phyloP scores from a whole-genome alignment of 2,113 vertebrate genomes.

The Alexandromys fortis region DNA sequence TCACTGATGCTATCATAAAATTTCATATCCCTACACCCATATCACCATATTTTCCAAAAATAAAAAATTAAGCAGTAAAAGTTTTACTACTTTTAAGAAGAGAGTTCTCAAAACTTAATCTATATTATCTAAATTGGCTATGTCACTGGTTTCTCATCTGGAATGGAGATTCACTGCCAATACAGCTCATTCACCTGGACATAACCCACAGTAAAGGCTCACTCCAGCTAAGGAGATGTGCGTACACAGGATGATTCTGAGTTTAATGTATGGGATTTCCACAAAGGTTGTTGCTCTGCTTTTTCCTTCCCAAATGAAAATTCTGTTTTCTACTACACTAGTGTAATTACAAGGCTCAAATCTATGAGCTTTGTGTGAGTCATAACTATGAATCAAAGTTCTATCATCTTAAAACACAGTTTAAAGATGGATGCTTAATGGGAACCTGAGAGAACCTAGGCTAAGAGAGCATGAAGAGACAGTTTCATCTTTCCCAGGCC shows the following conservation, averaged over 20 bases:
- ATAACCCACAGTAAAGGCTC: neutral
- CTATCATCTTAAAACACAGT: neutral
- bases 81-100: slow-evolving; percentile 7
- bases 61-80: neutral
- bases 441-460: neutral
- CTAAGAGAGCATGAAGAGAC: neutral
- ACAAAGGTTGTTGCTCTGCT: neutral
- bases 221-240: neutral
- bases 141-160: neutral
- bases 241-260: neutral
- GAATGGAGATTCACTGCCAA: neutral
- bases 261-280: slow-evolving; percentile 6
- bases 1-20: neutral
- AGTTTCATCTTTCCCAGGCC: neutral
- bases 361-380: neutral
- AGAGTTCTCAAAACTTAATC: neutral
- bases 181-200: neutral
- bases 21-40: neutral
- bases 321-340: neutral
- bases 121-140: neutral
- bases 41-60: neutral
- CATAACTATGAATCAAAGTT: slow-evolving; percentile 10
- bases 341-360: neutral
- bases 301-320: slow-evolving; percentile 41
- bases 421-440: neutral